Base-by-base conservation (phyloP, 2,797 vertebrate species). In the Tenualosa ilisha region DNA sequence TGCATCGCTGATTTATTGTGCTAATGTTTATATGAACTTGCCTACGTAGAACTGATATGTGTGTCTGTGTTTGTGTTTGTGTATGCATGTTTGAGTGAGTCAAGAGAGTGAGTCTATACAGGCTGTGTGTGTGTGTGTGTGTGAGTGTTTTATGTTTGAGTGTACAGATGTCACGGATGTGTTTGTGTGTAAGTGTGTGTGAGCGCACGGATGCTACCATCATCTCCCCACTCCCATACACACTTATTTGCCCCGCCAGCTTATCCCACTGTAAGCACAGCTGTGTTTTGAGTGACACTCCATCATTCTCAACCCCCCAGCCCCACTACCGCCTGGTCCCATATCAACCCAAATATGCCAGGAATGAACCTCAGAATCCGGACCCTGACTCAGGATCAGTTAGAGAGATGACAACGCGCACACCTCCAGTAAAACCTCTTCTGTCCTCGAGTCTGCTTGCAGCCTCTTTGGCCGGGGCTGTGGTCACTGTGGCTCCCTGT, bases 211-310 rank as follows among this genome's bases (percentile, higher is more conserved):
- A 75, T 75, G 68, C 68, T 20, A 6, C 68, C 68, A 20, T 43
- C 68, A 20, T 31, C 17, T 40, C 37, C 68, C 68, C 37, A 43
- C 31, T 12, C 15, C 68, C 72, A 46, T 20, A 43, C 37, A 46
- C 15, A 79, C 37, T 79, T 40, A 46, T 22, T 59, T 22, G 56
- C 5, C 59, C 59, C n/a, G 22, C 82, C 87, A 84, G 59, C 84
- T 85, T 50, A 56, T 83, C 81, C 65, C 83, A 84, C 63, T 46
- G 88, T 88, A 90, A 91, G 89, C 89, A 89, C 91, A 91, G 91
- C 91, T 91, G 91, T 90, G 88, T 91, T 90, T 90, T 87, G 85
- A 81, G 83, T 88, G 85, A 72, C 83, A 75, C 81, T 82, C 68
- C 49, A 31, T 65, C 83, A 22, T 61, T 59, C 81, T 83, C 49